Evolutionary conservation across 1,140 invertebrate genomes (phyloP).

Genomic region (Cyclina sinensis): DNA sequence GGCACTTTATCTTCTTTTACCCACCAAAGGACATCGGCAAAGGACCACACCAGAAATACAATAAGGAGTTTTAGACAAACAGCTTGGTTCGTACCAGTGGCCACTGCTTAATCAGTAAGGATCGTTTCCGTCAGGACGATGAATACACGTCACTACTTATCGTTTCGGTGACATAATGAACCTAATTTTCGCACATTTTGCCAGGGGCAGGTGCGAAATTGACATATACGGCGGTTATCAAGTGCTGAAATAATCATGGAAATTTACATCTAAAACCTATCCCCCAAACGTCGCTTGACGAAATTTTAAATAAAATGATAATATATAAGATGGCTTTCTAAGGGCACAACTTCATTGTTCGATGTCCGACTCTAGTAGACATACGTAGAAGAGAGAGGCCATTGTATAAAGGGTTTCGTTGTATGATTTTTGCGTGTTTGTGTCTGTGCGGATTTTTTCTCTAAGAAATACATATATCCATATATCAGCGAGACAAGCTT

Average conservation of each 20-base stretch:
- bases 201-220: constrained; percentile 7
- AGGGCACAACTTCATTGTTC: not conserved
- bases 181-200: not conserved
- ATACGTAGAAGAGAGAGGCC: not conserved
- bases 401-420: no score
- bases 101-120: not conserved
- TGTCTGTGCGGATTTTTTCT: no score
- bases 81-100: not conserved
- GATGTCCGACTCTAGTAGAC: not conserved
- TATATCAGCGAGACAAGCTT: no score
- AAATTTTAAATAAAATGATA: not conserved
- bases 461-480: no score
- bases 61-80: not conserved
- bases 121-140: not conserved
- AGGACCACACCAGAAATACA: not conserved
- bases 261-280: not conserved
- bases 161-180: not conserved
- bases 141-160: not conserved
- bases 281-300: not conserved
- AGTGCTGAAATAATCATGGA: not conserved
- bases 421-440: no score
- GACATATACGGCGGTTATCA: not conserved
- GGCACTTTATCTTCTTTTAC: not conserved
- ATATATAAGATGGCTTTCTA: not conserved
- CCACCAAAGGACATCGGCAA: not conserved